Evolutionary conservation across 2,113 vertebrate genomes (phyloP).

Genomic region (Mesocricetus auratus): DNA sequence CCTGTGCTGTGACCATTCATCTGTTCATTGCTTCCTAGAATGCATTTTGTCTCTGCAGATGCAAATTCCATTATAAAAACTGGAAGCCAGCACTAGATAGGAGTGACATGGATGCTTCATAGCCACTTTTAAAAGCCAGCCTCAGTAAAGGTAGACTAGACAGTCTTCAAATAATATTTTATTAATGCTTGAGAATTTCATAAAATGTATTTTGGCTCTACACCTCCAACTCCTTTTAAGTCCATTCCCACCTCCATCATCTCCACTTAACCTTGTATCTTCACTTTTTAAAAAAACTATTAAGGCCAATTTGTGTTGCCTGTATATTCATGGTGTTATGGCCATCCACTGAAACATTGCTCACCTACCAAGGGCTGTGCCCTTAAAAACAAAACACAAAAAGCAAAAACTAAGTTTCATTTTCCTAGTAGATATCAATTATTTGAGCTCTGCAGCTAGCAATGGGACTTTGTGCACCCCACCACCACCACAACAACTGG

Average conservation of each 20-base stretch:
- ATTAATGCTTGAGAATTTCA: neutral
- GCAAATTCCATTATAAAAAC: neutral
- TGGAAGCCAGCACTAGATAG: neutral
- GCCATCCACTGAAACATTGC: neutral
- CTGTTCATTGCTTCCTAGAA: neutral
- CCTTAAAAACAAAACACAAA: too few species aligned
- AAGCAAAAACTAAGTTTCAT: neutral
- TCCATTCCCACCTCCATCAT: neutral
- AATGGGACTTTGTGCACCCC: neutral
- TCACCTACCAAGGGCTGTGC: neutral
- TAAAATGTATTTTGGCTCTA: neutral
- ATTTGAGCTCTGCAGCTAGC: neutral
- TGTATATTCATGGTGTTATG: neutral
- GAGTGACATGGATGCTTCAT: neutral
- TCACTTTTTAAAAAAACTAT: neutral
- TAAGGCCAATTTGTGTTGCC: neutral
- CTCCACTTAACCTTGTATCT: neutral
- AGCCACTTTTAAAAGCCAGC: neutral
- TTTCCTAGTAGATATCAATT: neutral
- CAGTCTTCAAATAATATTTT: neutral
- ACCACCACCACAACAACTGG: accelerated
- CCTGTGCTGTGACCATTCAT: neutral
- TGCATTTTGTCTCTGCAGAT: neutral
- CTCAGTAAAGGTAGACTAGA: neutral
- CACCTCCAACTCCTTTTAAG: neutral